Evolutionary conservation across 1,140 invertebrate genomes (phyloP), one percentile per base, ranked within the genome.

Genomic region (Drosophila erecta): DNA sequence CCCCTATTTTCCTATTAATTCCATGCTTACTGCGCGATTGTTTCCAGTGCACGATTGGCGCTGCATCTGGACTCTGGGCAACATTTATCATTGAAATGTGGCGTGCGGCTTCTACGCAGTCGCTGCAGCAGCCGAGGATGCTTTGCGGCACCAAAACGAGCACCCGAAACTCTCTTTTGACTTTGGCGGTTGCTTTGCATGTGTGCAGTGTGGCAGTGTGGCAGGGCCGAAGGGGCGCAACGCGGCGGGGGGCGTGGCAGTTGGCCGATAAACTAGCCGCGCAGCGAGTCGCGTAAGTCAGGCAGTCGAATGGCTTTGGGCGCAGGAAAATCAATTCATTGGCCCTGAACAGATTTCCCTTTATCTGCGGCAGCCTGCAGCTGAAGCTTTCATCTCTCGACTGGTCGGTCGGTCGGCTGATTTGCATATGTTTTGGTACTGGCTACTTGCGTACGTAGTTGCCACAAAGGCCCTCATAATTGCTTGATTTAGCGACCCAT

Each of bases 31-130:
- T 24, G 4, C 27, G 8, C 11, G 6, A 14, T 56, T 56, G 30
- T 61, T 12, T 61, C 6, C 54, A 53, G 61, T 53, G 54, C 20
- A 4, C 1, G 2, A n/a, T 38, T 54, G 35, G 47, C 27, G 27
- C 44, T 72, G 70, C 41, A 20, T 22, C 58, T 66, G 64, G 50
- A 51, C 74, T 78, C 83, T 59, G 74, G 49, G 60, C 66, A 76
- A 84, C 84, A 89, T 89, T 89, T 89, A 89, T 89, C 84, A 89
- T 89, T 89, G 84, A 89, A 89, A 89, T 89, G 84, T 89, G 80
- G 84, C 84, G 84, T 79, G 76, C 81, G 74, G 81, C 54, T 65
- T 81, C 69, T 89, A 87, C 84, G 83, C 81, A 85, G 80, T 66
- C 56, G 65, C 58, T 24, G 47, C 57, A 37, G 57, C 50, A 66